Percentiles rank a stretch among this genome's conserved stretches.
Conservation (phyloP, 92 coral and sea anemone species). For the Porites lobata region DNA sequence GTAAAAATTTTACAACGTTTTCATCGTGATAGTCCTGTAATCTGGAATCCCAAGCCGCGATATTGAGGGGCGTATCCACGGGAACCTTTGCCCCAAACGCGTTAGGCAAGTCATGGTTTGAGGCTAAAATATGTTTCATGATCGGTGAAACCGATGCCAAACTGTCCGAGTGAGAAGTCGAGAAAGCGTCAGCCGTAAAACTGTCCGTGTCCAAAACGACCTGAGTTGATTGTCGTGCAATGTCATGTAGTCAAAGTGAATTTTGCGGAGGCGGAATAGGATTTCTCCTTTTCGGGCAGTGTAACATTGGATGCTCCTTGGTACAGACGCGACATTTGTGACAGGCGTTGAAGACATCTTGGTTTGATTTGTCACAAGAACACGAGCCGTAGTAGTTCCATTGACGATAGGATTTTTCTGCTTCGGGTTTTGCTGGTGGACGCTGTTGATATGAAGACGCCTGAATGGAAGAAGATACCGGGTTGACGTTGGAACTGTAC, state of each 20-base stretch:
- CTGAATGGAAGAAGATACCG: too few species aligned
- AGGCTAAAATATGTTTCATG: constrained; percentile 21
- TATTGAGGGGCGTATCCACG: constrained; percentile 3
- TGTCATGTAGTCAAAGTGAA: background rate
- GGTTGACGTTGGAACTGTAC: background rate
- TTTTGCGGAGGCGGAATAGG: constrained; percentile 22
- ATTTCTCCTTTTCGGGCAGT: background rate
- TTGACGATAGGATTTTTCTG: background rate
- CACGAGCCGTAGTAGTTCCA: constrained; percentile 32
- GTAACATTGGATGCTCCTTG: constrained; percentile 40
- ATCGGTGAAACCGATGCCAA: constrained; percentile 16
- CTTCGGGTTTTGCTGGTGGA: constrained; percentile 7
- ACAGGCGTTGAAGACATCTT: background rate
- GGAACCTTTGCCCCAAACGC: constrained; percentile 41
- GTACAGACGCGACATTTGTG: constrained; percentile 39
- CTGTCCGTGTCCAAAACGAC: background rate
- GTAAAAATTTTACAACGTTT: background rate
- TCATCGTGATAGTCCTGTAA: constrained; percentile 23
- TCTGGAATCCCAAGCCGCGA: constrained; percentile 4
- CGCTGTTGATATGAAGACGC: constrained; percentile 1
- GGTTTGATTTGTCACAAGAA: constrained; percentile 22
- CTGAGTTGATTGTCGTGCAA: background rate
- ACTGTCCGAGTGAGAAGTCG: background rate
- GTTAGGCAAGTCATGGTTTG: constrained; percentile 23
- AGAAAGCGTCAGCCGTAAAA: background rate